A percentile compares a stretch with the other conserved stretches of the same genome.
Evolutionary conservation across 92 coral and sea anemone genomes (phyloP).

Genomic region (Palythoa grandis): DNA sequence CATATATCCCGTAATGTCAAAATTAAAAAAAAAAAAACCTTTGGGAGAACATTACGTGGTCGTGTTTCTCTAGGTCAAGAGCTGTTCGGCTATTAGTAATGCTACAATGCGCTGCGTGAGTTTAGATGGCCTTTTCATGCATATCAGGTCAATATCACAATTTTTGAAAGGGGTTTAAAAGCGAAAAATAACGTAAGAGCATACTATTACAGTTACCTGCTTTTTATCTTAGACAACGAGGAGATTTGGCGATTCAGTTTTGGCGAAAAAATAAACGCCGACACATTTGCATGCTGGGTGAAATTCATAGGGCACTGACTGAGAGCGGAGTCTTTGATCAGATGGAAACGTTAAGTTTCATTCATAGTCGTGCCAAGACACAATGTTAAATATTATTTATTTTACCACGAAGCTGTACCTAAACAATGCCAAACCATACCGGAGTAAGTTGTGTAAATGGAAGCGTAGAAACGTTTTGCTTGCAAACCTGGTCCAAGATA

Average conservation of each 20-base stretch:
- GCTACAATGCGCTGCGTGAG: slow-evolving; percentile 1
- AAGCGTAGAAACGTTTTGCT: not conserved
- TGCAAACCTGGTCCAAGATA: not conserved
- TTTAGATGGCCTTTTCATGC: not conserved
- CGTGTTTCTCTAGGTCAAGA: slow-evolving; percentile 2
- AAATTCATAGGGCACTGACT: not conserved
- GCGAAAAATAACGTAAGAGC: not conserved
- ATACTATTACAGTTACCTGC: not conserved
- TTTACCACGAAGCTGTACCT: not conserved
- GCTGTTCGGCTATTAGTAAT: slow-evolving; percentile 9
- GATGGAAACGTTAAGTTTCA: not conserved
- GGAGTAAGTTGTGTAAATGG: not conserved
- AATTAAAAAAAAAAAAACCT: not conserved
- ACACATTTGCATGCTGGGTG: not conserved
- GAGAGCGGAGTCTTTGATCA: not conserved
- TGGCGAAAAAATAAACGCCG: not conserved
- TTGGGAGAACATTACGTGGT: not conserved
- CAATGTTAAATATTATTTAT: not conserved
- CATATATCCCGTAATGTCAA: slow-evolving; percentile 9
- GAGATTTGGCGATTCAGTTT: not conserved
- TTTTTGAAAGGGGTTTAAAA: not conserved
- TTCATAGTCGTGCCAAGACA: not conserved
- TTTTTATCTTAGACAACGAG: not conserved
- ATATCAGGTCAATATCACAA: not conserved
- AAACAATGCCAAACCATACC: not conserved